A percentile compares a stretch with the other conserved stretches of the same genome.
Evolutionary conservation across 2,797 vertebrate genomes (phyloP).

Genomic region (Phataginus tricuspis): DNA sequence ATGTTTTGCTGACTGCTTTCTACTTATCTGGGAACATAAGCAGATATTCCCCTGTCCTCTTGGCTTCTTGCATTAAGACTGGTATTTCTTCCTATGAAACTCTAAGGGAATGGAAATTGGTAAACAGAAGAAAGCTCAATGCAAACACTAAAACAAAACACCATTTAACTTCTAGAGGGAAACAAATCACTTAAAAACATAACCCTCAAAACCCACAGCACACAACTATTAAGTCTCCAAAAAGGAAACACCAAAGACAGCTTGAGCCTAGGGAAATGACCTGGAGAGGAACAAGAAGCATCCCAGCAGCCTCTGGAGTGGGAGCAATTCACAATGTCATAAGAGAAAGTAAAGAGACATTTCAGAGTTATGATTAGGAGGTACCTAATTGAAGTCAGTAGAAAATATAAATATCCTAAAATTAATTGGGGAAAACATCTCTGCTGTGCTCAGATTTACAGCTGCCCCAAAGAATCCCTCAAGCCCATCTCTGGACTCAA

Average conservation of each 20-base stretch:
- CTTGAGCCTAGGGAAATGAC: slow-evolving; percentile 13
- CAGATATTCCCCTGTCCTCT: not conserved
- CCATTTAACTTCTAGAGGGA: not conserved
- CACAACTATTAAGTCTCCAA: not conserved
- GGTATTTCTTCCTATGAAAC: slow-evolving; percentile 54
- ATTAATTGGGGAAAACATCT: not conserved
- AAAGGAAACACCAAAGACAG: slow-evolving; percentile 23
- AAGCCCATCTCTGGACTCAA: slow-evolving; percentile 13
- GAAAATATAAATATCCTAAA: slow-evolving; percentile 38
- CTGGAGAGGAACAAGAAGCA: not conserved
- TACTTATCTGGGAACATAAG: slow-evolving; percentile 39
- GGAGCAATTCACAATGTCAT: slow-evolving; percentile 21
- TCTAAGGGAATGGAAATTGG: not conserved
- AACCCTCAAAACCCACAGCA: not conserved
- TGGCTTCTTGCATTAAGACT: slow-evolving; percentile 52
- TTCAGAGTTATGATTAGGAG: slow-evolving; percentile 39
- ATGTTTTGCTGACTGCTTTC: slow-evolving; percentile 25
- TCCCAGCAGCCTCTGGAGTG: not conserved
- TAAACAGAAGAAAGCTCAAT: slow-evolving; percentile 25
- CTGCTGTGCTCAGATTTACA: not conserved
- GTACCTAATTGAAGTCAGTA: slow-evolving; percentile 17
- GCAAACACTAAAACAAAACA: slow-evolving; percentile 24
- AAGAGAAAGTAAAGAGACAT: not conserved
- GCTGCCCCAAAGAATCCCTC: slow-evolving; percentile 18
- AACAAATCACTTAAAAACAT: slow-evolving; percentile 36